Evolutionary conservation across 2,888 invertebrate genomes (phyloP), one percentile per base, ranked within the genome.

Genomic region (Orthosia gothica): DNA sequence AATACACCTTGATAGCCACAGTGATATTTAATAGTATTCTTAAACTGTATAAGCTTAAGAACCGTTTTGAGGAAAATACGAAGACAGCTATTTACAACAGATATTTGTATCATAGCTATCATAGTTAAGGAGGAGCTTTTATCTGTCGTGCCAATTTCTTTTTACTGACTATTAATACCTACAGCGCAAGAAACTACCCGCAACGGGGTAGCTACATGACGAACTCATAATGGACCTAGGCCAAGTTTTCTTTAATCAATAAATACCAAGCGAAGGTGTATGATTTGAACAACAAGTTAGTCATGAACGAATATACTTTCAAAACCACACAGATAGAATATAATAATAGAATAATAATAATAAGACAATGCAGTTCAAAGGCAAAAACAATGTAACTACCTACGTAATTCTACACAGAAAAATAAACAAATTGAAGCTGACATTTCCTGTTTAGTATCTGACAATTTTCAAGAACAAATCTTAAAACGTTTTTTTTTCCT

Each of bases 201-300:
- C 75, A 74, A 64, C 32, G 32, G 13, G 13, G 16, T 3, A 50
- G 11, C 18, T 54, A 64, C 47, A 63, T 58, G 7, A 16, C 47
- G 16, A n/a, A 26, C 57, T 47, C 5, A 20, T 52, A 52, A 58
- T 66, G 55, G 52, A 78, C 20, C 2, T 23, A 62, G 18, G 66
- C 66, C 62, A 80, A 66, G 12, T 75, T 63, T 65, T 74, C 45
- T 65, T 32, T 18, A 62, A 66, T 66, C 47, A 57, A 64, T 74
- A 57, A 74, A 66, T 23, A 49, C 49, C 45, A 40, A 62, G 11
- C 12, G n/a, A 49, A 59, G 45, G 45, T 26, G 15, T 32, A 65
- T 64, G 11, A n/a, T 47, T 64, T 50, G 7, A 15, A 52, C 16
- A 40, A 32, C 2, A 32, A 16, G 18, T 11, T 15, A 4, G 49